Evolutionary conservation across 1,140 invertebrate species (phyloP), one percentile per base, ranked within the genome.

Genomic region (Cecropterus lyciades): DNA sequence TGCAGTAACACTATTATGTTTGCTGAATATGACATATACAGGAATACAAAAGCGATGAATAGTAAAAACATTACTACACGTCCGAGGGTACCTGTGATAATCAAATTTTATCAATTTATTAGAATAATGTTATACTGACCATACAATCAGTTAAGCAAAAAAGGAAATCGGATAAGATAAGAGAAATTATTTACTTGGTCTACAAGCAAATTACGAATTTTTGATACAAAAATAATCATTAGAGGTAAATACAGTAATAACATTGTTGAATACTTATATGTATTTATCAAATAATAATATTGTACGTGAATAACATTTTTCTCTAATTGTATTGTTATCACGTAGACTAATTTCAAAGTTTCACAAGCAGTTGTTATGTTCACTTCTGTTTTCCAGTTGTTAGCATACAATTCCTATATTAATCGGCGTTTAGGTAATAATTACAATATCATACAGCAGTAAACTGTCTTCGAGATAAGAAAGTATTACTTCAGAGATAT

Each of bases 1-100:
- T 95, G 94, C 3, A 95, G 75, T 8, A 95, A 72, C 1, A 93
- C 93, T 0, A 95, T 94, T 24, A 95, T 95, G 70, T 94, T 95
- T 1, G 94, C 94, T 2, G 94, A 94, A 73, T 95, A 95, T 1
- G 94, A 93, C 0, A 93, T 93, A 64, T 94, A 95, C 0, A 94
- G 70, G 56, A 92, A 91, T 27, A 91, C 67, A 30, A 94, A 87
- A 3, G 88, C 77, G 37, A 92, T 72, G 60, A 93, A 93, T 11
- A 93, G 65, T 37, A 93, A 66, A 7, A 94, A 85, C 48, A 88
- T 92, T 43, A 93, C 89, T n/a, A 93, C 80, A 11, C 93, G 83
- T 10, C 93, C 92, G 16, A 89, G 67, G 46, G 74, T 71, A 57
- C 90, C 87, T 73, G 66, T 42, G 40, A 6, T 0, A 13, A 57